These are phyloP conservation scores for Rhea pennata DNA, from an alignment of 2,113 vertebrate species.

Conservation along the genomic window DNA sequence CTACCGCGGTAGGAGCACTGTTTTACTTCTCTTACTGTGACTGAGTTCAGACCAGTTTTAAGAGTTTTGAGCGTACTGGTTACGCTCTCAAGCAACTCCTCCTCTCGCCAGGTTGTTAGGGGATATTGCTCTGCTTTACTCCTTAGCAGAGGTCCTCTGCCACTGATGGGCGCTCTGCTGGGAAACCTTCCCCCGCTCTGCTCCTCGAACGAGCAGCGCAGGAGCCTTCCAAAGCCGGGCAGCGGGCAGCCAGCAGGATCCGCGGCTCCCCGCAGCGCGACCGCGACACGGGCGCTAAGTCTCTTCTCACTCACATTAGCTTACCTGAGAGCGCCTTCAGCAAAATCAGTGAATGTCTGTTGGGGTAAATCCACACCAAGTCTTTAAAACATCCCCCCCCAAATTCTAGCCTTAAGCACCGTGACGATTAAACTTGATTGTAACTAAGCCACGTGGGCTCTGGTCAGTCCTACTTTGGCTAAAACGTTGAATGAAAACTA, in stretches of 20 bases:
- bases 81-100: neutral
- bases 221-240: neutral
- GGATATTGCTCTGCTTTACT: neutral
- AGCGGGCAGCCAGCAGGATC: neutral
- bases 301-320: neutral
- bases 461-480: neutral
- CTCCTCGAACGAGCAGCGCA: neutral
- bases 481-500: neutral
- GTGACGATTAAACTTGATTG: neutral
- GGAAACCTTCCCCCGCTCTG: neutral
- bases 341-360: neutral
- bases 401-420: neutral
- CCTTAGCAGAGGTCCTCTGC: too few relatives aligned
- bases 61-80: neutral
- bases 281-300: fast-evolving
- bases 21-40: neutral
- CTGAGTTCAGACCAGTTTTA: neutral
- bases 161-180: neutral
- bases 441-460: neutral
- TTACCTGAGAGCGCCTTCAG: neutral
- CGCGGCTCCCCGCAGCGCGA: fast-evolving
- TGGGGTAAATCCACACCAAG: neutral
- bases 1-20: neutral
- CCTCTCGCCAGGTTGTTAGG: neutral
- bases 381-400: neutral